phyloP scores from a whole-genome alignment of 2,797 vertebrate genomes.

The Halcyon badia region DNA sequence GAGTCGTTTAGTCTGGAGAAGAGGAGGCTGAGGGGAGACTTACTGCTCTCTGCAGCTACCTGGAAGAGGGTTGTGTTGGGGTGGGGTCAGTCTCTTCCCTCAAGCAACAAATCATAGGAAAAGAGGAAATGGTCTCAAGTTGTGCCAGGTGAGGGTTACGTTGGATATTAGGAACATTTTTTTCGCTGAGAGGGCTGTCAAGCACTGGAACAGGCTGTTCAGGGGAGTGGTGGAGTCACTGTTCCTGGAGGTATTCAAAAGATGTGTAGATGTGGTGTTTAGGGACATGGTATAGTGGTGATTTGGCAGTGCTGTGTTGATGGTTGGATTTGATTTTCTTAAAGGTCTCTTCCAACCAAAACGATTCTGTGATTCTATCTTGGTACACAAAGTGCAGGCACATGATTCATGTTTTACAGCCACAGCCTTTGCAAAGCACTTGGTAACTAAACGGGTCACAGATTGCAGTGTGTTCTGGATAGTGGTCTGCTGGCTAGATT shows the following conservation, averaged over 20 bases:
- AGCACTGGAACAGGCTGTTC: background rate
- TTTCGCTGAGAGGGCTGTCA: background rate
- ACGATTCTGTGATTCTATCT: background rate
- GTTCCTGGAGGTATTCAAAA: background rate
- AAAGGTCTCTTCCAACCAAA: background rate
- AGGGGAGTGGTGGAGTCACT: background rate
- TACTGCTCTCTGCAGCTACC: background rate
- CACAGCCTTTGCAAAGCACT: background rate
- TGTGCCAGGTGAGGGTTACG: background rate
- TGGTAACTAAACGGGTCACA: background rate
- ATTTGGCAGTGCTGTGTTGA: background rate
- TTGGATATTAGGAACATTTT: background rate
- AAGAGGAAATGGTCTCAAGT: background rate
- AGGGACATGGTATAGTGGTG: background rate
- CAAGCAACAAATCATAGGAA: background rate
- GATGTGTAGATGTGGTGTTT: background rate
- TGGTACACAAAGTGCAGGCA: background rate
- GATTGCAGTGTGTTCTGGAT: background rate
- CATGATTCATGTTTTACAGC: fast-evolving
- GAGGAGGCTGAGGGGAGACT: background rate
- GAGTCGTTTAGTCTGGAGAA: background rate
- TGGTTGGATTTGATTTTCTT: background rate
- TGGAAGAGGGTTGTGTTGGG: background rate
- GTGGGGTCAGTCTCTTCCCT: background rate
- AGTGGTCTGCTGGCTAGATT: background rate